Conservation (phyloP, 2,113 vertebrate species). For the Octodon degus region DNA sequence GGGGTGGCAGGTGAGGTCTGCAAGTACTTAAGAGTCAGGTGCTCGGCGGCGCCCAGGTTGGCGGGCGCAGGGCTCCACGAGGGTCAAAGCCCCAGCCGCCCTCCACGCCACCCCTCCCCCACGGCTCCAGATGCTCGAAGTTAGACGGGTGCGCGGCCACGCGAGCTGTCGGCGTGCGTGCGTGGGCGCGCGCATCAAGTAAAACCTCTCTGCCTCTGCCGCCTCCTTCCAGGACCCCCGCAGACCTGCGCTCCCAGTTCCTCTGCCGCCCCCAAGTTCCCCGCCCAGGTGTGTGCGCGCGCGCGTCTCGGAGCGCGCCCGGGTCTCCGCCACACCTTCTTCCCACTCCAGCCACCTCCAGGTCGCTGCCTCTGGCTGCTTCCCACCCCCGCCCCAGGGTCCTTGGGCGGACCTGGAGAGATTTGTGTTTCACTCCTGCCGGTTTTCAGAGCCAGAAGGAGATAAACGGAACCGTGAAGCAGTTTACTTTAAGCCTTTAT, state of each 20-base stretch:
- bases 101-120: background rate
- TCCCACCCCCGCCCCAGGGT: background rate
- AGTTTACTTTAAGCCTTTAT: conserved; percentile 85
- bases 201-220: background rate
- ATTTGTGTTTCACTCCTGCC: conserved; percentile 12
- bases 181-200: background rate
- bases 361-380: background rate
- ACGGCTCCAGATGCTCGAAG: background rate
- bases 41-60: background rate
- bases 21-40: background rate
- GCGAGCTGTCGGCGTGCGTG: background rate
- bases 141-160: conserved; percentile 8
- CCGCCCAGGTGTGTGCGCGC: background rate
- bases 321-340: background rate
- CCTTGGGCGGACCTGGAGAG: conserved; percentile 45
- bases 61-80: background rate
- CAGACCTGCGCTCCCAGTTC: background rate
- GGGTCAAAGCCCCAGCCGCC: background rate
- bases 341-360: background rate
- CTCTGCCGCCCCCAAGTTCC: background rate
- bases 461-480: conserved; percentile 57
- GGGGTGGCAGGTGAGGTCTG: background rate
- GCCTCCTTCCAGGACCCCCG: background rate
- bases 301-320: too few relatives aligned
- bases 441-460: background rate